Evolutionary conservation across 2,797 vertebrate genomes (phyloP).

Genomic region (Lagorchestes hirsutus): DNA sequence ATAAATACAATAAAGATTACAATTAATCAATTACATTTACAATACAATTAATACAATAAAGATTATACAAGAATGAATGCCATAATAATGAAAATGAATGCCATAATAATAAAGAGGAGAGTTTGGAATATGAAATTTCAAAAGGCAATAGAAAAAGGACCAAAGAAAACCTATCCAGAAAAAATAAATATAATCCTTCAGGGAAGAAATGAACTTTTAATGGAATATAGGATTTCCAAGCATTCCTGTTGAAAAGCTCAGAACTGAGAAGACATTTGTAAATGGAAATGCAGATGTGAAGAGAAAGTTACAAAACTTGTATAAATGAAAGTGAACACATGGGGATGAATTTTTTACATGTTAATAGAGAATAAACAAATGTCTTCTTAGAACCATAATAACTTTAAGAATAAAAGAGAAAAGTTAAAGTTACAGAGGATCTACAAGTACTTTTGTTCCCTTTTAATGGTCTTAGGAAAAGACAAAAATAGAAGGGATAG

Average conservation of each 20-base stretch:
- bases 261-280: neutral
- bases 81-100: neutral
- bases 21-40: too few relatives aligned
- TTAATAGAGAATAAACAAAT: neutral
- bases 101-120: neutral
- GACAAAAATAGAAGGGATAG: neutral
- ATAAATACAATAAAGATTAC: neutral
- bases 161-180: neutral
- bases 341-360: neutral
- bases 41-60: neutral
- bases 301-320: neutral
- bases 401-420: neutral
- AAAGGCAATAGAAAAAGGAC: neutral
- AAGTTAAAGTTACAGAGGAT: neutral
- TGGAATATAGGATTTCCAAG: neutral
- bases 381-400: neutral
- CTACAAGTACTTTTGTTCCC: neutral
- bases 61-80: neutral
- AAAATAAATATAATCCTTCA: neutral
- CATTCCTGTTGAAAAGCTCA: neutral
- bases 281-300: neutral
- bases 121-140: neutral
- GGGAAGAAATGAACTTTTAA: neutral
- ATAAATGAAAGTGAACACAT: neutral
- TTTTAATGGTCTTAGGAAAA: neutral